phyloP scores from a whole-genome alignment of 2,888 invertebrate genomes.

The Tenodera sinensis region DNA sequence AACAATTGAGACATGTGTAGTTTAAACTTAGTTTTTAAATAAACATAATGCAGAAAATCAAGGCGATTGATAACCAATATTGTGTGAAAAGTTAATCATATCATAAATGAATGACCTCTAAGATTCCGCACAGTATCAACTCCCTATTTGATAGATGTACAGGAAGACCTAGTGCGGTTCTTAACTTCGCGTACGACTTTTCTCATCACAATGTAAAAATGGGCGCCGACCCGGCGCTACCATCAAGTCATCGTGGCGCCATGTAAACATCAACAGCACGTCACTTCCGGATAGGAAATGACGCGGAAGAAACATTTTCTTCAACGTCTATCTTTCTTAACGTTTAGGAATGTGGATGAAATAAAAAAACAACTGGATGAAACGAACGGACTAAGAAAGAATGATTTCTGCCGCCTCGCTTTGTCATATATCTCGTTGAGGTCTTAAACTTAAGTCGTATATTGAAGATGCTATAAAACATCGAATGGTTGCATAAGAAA shows the following conservation, averaged over 20 bases:
- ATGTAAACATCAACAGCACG: background rate
- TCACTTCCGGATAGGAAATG: background rate
- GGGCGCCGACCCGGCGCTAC: background rate
- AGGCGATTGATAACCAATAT: no score
- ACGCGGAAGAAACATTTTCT: background rate
- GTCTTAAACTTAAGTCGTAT: background rate
- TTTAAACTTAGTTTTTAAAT: no score
- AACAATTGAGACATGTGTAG: no score
- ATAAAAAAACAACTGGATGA: background rate
- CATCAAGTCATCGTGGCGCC: background rate
- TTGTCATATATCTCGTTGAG: background rate
- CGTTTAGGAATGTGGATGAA: background rate
- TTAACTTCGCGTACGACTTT: background rate
- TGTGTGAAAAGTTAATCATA: no score
- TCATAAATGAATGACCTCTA: no score
- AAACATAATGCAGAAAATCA: no score
- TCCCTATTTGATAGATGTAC: no score
- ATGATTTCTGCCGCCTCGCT: background rate
- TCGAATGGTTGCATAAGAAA: no score
- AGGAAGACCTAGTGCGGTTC: background rate
- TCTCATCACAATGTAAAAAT: background rate
- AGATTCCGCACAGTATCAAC: no score
- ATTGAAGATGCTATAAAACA: background rate
- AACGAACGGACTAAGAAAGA: background rate
- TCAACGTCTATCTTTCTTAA: background rate